Evolutionary conservation across 2,888 invertebrate species (phyloP).

Genomic region (Andrena hattorfiana): DNA sequence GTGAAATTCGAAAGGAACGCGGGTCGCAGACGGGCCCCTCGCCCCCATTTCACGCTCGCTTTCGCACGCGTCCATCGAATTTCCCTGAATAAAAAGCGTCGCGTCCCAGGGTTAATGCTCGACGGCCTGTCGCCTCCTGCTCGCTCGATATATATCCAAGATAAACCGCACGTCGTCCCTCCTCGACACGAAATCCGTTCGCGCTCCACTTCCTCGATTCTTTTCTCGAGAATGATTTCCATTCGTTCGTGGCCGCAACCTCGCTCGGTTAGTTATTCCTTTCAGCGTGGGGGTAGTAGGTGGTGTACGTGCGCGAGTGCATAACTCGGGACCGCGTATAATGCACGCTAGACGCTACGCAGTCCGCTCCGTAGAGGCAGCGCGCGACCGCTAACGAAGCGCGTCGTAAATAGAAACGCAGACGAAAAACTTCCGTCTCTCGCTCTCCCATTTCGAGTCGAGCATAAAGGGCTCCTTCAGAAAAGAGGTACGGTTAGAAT

Average conservation of each 20-base stretch:
- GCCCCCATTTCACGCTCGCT: slow-evolving; percentile 16
- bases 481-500: not conserved
- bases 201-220: slow-evolving; percentile 62
- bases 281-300: slow-evolving; percentile 42
- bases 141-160: slow-evolving; percentile 50
- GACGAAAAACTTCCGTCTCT: slow-evolving; percentile 37
- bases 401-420: slow-evolving; percentile 71
- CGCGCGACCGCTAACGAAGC: slow-evolving; percentile 71
- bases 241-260: slow-evolving; percentile 49
- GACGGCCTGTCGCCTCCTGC: slow-evolving; percentile 14
- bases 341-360: slow-evolving; percentile 45
- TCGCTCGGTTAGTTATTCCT: slow-evolving; percentile 55
- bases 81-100: slow-evolving; percentile 10
- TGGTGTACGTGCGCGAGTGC: slow-evolving; percentile 61
- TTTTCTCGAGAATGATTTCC: slow-evolving; percentile 52
- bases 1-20: not conserved
- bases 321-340: slow-evolving; percentile 54
- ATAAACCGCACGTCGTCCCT: slow-evolving; percentile 40
- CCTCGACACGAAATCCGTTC: slow-evolving; percentile 47
- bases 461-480: slow-evolving; percentile 8
- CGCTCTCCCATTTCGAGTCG: slow-evolving; percentile 20
- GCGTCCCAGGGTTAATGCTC: slow-evolving; percentile 51
- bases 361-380: slow-evolving; percentile 32
- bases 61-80: slow-evolving; percentile 12
- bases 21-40: not conserved